Evolutionary conservation across 2,113 vertebrate species (phyloP), one percentile per base, ranked within the genome.

Genomic region (Heterotilapia buettikoferi): DNA sequence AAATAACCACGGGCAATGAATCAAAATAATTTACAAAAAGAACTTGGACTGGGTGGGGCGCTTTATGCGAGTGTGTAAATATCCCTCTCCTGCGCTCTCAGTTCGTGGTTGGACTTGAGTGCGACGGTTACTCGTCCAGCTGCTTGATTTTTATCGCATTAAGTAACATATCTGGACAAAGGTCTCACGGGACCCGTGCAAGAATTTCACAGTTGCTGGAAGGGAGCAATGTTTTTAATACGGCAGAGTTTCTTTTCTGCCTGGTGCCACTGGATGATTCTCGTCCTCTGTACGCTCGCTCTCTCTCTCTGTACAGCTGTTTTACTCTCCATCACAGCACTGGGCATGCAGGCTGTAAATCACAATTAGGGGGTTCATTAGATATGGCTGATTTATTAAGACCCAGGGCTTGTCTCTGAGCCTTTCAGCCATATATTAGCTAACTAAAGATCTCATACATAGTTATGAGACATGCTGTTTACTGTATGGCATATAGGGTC

Each of bases 361-460:
- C 92, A 88, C 88, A 87, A 92, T 94, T 93, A 95, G 83, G 80
- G 31, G 85, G 61, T 94, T 92, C 89, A 91, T 94, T 94, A 93
- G 89, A 91, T 92, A 92, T 89, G 90, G 87, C 81, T 95, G 94
- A 94, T 93, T 94, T 94, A 94, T 93, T 79, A 87, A 63, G 86
- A 83, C 82, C 66, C 66, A 21, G 79, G 66, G 84, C 82, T 90
- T 86, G 90, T 92, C 92, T 86, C 85, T 63, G 43, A 56, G 86
- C 79, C 86, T 84, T 81, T 85, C 50, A 86, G 89, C 86, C 76
- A 68, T 92, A 91, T 86, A 92, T 94, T 83, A 94, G 87, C 85
- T 71, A 29, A 85, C 88, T 91, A 90, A 90, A 91, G 87, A 90
- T 88, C 90, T 92, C 93, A 91, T 93, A 85, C 92, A 93, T 92